Base-by-base conservation (phyloP, 2,113 vertebrate species). In the Charina bottae region DNA sequence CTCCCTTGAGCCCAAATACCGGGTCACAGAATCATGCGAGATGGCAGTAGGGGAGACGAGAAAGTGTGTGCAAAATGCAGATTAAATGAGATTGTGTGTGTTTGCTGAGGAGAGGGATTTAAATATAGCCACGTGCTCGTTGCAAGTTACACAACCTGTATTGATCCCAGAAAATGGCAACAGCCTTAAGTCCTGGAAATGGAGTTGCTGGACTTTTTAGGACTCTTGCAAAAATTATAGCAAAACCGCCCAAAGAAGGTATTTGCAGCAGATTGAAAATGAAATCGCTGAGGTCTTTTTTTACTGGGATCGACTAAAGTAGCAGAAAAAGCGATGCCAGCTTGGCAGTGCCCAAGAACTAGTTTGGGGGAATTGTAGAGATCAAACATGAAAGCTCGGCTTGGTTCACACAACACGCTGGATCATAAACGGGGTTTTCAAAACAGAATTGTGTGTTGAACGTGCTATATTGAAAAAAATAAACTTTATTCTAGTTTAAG, bases 11-110 rank as follows among this genome's bases (percentile, higher is more conserved):
- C 46, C 56, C 28, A n/a, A 62, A 53, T 53, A 62, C 28, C 42
- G 28, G 90, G 83, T 85, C 83, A 85, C 83, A 60, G 83, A 62
- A 85, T 90, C 58, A 60, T 53, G n/a, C 42, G 58, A 62, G 46
- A 85, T 85, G 90, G 83, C 83, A 49, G 60, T 42, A 58, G 2
- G 28, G 37, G 15, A 85, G 83, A 12, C 17, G 24, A 46, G 78
- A 0, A 12, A 56, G 26, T 9, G 11, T 12, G 6, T 84, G 55
- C 13, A 60, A 42, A 49, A 90, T 84, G 78, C 42, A 21, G 17
- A 26, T 58, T n/a, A 60, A 90, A 90, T 90, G 60, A 46, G 90
- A 60, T 21, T 58, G 89, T 64, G 49, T 23, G 28, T 33, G 28
- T 19, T 6, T n/a, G 46, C 26, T 0, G 33, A 37, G 6, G 68